phyloP scores from a whole-genome alignment of 1,140 invertebrate species.

The Octopus bimaculoides region DNA sequence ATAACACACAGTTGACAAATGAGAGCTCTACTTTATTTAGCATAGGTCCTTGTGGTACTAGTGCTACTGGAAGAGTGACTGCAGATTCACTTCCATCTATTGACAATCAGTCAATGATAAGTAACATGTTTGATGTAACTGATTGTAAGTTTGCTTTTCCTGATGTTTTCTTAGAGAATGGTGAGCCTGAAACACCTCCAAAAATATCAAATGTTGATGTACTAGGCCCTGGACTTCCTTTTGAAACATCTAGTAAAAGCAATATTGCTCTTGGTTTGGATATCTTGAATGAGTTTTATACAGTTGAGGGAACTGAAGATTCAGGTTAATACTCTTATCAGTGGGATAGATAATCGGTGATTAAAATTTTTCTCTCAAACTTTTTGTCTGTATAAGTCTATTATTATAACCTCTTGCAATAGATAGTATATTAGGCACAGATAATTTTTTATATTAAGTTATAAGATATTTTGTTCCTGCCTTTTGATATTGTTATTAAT shows the following conservation, averaged over 20 bases:
- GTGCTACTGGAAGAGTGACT: neutral
- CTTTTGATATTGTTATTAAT: too few relatives aligned
- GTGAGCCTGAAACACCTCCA: neutral
- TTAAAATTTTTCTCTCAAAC: too few relatives aligned
- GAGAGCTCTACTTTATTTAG: neutral
- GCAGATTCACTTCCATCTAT: neutral
- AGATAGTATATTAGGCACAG: too few relatives aligned
- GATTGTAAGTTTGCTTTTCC: neutral
- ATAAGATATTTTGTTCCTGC: too few relatives aligned
- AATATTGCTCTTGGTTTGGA: neutral
- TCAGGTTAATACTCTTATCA: neutral
- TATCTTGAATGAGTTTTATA: neutral
- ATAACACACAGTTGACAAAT: neutral
- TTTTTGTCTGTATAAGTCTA: too few relatives aligned
- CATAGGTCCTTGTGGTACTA: neutral
- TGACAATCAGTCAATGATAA: neutral
- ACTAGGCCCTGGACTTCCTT: neutral
- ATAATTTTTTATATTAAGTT: too few relatives aligned
- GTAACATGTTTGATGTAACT: neutral
- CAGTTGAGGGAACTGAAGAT: neutral
- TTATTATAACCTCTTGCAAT: too few relatives aligned
- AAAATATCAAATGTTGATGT: slow-evolving; percentile 5
- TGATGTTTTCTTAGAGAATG: slow-evolving; percentile 8
- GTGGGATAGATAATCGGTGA: neutral
- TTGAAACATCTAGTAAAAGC: slow-evolving; percentile 1